These are phyloP conservation scores for Willowsia nigromaculata DNA, from an alignment of 2,888 invertebrate genomes.

Conservation along the genomic window DNA sequence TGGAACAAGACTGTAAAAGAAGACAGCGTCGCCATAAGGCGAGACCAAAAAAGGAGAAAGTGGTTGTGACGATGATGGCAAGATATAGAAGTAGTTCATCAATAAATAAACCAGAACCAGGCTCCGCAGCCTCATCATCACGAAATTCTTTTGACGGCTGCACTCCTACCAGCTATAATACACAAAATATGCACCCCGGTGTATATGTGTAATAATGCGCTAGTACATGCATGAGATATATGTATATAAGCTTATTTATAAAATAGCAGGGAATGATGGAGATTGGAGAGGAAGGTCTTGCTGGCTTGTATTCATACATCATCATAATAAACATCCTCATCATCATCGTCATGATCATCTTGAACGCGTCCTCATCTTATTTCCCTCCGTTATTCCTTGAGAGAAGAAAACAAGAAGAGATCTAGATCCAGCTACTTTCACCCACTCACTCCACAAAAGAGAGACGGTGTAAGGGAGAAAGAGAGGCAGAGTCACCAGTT, in stretches of 20 bases:
- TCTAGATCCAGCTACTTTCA: slow-evolving; percentile 61
- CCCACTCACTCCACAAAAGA: slow-evolving; percentile 19
- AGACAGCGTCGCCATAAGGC: background rate
- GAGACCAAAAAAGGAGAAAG: background rate
- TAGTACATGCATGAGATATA: background rate
- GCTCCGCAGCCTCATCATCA: slow-evolving; percentile 11
- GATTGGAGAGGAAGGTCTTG: slow-evolving; percentile 4
- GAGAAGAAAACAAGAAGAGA: slow-evolving; percentile 44
- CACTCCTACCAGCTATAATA: background rate
- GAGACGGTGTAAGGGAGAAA: slow-evolving; percentile 10
- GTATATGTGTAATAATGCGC: background rate
- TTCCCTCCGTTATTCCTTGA: slow-evolving; percentile 7
- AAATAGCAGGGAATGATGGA: slow-evolving; percentile 14
- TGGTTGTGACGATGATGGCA: slow-evolving; percentile 5
- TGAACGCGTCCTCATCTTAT: slow-evolving; percentile 42
- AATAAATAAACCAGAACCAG: slow-evolving; percentile 35
- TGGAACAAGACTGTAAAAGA: slow-evolving; percentile 12
- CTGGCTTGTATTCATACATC: slow-evolving; percentile 63
- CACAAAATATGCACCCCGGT: background rate
- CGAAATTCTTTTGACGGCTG: background rate
- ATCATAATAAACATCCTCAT: slow-evolving; percentile 54
- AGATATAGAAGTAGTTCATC: slow-evolving; percentile 37
- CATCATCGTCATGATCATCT: slow-evolving; percentile 43
- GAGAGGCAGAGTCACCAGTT: slow-evolving; percentile 36
- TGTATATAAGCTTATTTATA: background rate